phyloP scores from a whole-genome alignment of 2,113 vertebrate species.

The Oreochromis aureus region DNA sequence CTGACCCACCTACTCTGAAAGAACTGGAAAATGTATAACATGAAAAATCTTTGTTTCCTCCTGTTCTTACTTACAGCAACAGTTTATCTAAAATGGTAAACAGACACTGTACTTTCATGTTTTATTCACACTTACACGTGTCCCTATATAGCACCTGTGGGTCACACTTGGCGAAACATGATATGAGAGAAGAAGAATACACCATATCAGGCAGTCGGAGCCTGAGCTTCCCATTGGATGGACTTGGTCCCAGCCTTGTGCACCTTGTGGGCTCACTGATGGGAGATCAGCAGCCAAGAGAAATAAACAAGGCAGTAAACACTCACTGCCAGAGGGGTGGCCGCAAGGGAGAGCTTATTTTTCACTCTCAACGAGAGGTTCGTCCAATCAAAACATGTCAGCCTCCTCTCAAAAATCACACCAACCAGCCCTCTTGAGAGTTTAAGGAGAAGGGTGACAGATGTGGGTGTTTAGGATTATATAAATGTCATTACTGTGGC shows the following conservation, averaged over 20 bases:
- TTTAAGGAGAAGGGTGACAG: neutral
- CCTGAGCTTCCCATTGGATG: neutral
- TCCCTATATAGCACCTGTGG: neutral
- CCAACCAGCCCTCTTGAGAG: neutral
- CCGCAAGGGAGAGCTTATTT: slow-evolving; percentile 23
- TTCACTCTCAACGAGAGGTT: slow-evolving; percentile 3
- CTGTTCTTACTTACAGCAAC: neutral
- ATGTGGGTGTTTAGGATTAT: neutral
- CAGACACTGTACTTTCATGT: neutral
- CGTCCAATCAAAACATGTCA: slow-evolving; percentile 15
- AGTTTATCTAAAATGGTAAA: neutral
- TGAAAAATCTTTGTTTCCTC: neutral
- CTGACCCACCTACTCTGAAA: neutral
- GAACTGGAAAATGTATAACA: neutral
- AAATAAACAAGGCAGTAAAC: slow-evolving; percentile 58
- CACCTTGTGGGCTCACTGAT: slow-evolving; percentile 25
- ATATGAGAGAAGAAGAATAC: neutral
- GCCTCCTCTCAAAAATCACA: neutral
- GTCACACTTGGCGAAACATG: neutral
- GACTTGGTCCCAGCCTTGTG: slow-evolving; percentile 15
- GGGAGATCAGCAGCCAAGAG: slow-evolving; percentile 34
- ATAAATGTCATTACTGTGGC: neutral
- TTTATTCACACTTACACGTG: neutral
- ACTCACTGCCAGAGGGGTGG: neutral
- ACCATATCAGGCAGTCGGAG: neutral